Percentiles rank a stretch among this genome's conserved stretches.
Conservation (phyloP, 2,888 invertebrate genomes). For the Scaptodrosophila latifasciaeformis region DNA sequence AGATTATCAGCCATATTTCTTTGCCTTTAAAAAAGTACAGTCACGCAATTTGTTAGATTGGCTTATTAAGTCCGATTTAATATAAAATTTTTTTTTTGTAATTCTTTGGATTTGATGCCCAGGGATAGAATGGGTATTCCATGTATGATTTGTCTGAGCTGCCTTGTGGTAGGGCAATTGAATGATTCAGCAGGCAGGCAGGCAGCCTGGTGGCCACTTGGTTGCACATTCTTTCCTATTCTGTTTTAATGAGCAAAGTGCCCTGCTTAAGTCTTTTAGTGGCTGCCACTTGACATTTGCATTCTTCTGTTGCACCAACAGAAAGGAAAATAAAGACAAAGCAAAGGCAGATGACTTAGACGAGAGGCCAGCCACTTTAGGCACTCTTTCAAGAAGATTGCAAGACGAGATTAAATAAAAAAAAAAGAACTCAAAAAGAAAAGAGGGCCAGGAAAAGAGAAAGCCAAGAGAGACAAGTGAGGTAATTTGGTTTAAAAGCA, state of each 20-base stretch:
- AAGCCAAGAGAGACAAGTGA: conserved; percentile 48
- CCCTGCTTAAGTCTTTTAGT: conserved; percentile 58
- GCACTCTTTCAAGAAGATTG: conserved; percentile 57
- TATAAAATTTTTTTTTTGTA: too few relatives aligned
- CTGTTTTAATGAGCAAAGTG: conserved; percentile 52
- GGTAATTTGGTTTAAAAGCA: conserved; percentile 55
- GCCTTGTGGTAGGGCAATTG: too few relatives aligned
- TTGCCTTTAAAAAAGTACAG: too few relatives aligned
- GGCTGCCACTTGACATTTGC: conserved; percentile 59
- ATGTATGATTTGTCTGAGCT: too few relatives aligned
- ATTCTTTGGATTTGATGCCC: too few relatives aligned
- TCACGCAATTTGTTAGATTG: too few relatives aligned
- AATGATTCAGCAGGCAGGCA: too few relatives aligned
- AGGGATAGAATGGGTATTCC: too few relatives aligned
- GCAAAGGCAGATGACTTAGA: conserved; percentile 22
- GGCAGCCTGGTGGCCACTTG: conserved; percentile 51
- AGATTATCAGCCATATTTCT: too few relatives aligned
- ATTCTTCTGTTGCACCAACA: conserved; percentile 44
- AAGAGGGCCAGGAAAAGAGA: neutral
- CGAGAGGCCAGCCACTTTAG: conserved; percentile 48
- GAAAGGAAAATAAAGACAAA: conserved; percentile 13
- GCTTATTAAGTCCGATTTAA: too few relatives aligned
- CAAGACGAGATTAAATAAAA: conserved; percentile 44
- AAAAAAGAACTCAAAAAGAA: neutral
- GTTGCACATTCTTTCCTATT: conserved; percentile 59